A percentile compares a stretch with the other conserved stretches of the same genome.
Evolutionary conservation across 2,888 invertebrate species (phyloP).

Genomic region (Orthosia cruda): DNA sequence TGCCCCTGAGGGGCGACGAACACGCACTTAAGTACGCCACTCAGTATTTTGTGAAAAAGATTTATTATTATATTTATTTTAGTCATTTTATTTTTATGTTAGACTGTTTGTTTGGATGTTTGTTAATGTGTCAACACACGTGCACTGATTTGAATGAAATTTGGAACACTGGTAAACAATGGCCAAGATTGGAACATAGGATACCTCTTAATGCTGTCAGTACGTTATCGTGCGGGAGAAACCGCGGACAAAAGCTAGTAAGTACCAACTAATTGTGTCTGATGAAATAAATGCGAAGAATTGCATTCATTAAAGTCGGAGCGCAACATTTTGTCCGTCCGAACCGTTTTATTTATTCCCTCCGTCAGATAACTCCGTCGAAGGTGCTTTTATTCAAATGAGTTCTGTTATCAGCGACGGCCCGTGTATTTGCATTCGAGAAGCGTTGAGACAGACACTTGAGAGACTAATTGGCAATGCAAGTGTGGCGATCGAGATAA

Average conservation of each 20-base stretch:
- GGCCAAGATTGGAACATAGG: too few relatives aligned
- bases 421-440: constrained; percentile 59
- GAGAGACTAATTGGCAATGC: constrained; percentile 68
- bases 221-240: too few relatives aligned
- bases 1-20: too few relatives aligned
- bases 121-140: too few relatives aligned
- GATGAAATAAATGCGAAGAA: background rate
- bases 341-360: constrained; percentile 36
- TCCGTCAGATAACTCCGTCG: constrained; percentile 15
- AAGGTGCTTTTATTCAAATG: constrained; percentile 66
- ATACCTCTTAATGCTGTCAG: too few relatives aligned
- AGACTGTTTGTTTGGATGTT: too few relatives aligned
- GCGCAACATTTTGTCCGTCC: constrained; percentile 6
- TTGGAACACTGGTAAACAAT: too few relatives aligned
- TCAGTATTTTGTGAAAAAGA: too few relatives aligned
- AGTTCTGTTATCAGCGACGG: constrained; percentile 53
- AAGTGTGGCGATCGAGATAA: constrained; percentile 53
- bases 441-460: constrained; percentile 66
- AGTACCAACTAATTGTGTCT: background rate
- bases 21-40: too few relatives aligned
- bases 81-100: too few relatives aligned
- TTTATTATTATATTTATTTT: too few relatives aligned
- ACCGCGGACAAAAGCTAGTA: background rate
- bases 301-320: background rate
- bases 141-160: too few relatives aligned